Percentiles rank a stretch among this genome's conserved stretches.
Conservation (phyloP, 2,113 vertebrate species). For the Stercorarius parasiticus region DNA sequence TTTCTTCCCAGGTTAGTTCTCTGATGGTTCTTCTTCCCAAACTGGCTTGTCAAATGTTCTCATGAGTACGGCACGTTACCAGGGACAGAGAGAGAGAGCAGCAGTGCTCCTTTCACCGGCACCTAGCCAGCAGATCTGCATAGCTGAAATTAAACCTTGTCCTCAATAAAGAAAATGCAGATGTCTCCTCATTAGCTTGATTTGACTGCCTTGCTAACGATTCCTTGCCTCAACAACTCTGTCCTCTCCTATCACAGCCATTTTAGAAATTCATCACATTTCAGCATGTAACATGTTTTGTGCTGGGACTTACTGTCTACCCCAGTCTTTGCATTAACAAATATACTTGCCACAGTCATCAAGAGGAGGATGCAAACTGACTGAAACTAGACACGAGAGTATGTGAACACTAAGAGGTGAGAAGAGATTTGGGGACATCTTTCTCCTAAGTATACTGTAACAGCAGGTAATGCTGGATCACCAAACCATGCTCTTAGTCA, state of each 20-base stretch:
- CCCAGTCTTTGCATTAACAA: not conserved
- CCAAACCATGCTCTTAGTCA: not conserved
- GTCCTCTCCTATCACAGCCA: not conserved
- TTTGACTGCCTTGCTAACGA: not conserved
- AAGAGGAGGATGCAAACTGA: not conserved
- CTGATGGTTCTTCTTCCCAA: not conserved
- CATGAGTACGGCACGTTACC: accelerated
- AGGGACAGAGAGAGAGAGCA: not conserved
- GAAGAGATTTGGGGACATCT: not conserved
- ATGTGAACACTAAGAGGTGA: not conserved
- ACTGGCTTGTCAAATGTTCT: not conserved
- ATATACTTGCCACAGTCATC: not conserved
- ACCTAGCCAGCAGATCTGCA: not conserved
- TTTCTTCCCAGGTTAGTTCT: not conserved
- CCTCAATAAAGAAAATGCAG: not conserved
- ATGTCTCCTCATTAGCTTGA: not conserved
- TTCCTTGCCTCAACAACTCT: not conserved
- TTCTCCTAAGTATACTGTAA: not conserved
- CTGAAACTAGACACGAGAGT: not conserved
- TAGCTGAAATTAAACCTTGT: not conserved
- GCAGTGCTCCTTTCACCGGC: not conserved
- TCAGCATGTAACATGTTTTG: not conserved
- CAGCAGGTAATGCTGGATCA: not conserved
- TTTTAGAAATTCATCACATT: not conserved
- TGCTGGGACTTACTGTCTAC: not conserved